A percentile compares a stretch with the other conserved stretches of the same genome.
These are phyloP conservation scores for Alloscopus bannaensis DNA, from an alignment of 2,888 invertebrate species.

Conservation along the genomic window DNA sequence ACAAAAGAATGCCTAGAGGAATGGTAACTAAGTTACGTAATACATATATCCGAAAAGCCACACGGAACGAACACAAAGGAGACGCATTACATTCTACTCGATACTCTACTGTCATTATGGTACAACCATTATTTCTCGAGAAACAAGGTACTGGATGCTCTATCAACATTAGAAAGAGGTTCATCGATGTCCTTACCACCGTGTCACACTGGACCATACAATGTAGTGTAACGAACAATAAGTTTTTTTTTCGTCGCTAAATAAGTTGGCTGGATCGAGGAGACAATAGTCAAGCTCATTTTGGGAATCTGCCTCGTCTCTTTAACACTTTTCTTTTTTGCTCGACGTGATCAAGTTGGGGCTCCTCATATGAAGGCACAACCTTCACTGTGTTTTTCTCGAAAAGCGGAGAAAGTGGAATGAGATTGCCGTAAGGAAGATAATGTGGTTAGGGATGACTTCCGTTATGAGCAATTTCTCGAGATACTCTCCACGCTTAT, in stretches of 20 bases:
- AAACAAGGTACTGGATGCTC: constrained; percentile 18
- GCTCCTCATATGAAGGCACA: too few relatives aligned
- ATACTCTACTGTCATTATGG: too few relatives aligned
- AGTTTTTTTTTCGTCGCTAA: constrained; percentile 18
- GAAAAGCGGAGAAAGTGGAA: constrained; percentile 26
- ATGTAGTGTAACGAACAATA: constrained; percentile 11
- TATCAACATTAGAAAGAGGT: constrained; percentile 1
- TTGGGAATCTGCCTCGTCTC: constrained; percentile 28
- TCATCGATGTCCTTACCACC: neutral
- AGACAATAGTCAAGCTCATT: constrained; percentile 23
- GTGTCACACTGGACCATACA: neutral
- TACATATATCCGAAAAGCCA: too few relatives aligned
- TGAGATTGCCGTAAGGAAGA: constrained; percentile 56
- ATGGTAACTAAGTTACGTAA: constrained; percentile 40
- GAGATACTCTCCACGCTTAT: constrained; percentile 31
- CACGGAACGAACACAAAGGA: too few relatives aligned
- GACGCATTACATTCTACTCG: too few relatives aligned
- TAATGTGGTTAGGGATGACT: constrained; percentile 54
- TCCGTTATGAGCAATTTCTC: constrained; percentile 57
- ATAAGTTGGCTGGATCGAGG: constrained; percentile 24
- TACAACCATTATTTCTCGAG: too few relatives aligned
- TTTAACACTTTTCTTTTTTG: constrained; percentile 20
- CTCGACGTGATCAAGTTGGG: too few relatives aligned
- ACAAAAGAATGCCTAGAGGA: constrained; percentile 27
- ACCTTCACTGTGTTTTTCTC: too few relatives aligned